Percentiles rank a stretch among this genome's conserved stretches.
Evolutionary conservation across 2,797 vertebrate species (phyloP).

Genomic region (Podargus strigoides): DNA sequence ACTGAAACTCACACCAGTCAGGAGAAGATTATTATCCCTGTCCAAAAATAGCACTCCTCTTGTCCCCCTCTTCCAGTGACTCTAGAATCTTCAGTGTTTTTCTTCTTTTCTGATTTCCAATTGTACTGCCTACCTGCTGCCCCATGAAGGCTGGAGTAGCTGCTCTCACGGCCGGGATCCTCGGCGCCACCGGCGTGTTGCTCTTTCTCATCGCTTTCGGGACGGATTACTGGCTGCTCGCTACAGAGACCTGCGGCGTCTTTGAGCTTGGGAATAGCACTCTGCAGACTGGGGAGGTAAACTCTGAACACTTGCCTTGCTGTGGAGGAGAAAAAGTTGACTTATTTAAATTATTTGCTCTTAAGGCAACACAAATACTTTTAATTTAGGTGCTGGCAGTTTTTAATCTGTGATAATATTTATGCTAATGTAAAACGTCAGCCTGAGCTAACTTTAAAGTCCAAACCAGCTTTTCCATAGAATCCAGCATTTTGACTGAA

Average conservation of each 20-base stretch:
- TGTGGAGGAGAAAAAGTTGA: not conserved
- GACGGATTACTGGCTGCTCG: conserved; percentile 89
- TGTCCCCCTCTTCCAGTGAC: not conserved
- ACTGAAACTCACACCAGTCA: conserved; percentile 74
- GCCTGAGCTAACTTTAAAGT: not conserved
- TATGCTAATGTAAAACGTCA: not conserved
- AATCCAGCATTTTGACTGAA: not conserved
- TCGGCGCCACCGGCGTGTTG: conserved; percentile 77
- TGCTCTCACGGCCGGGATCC: conserved; percentile 77
- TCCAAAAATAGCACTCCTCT: conserved; percentile 78
- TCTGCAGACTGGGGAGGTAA: conserved; percentile 34
- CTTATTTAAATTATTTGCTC: too few species aligned
- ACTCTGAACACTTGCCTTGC: not conserved
- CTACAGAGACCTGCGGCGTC: conserved; percentile 78
- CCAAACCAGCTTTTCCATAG: not conserved
- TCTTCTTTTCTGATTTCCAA: not conserved
- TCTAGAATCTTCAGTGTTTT: not conserved
- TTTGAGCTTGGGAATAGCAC: not conserved
- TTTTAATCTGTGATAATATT: not conserved
- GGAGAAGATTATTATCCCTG: conserved; percentile 50
- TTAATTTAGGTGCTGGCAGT: not conserved
- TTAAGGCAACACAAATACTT: not conserved
- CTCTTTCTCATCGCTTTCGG: conserved; percentile 83
- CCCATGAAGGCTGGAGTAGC: conserved; percentile 83
- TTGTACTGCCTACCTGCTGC: not conserved